Evolutionary conservation across 2,113 vertebrate species (phyloP).

Genomic region (Ammodytes marinus): DNA sequence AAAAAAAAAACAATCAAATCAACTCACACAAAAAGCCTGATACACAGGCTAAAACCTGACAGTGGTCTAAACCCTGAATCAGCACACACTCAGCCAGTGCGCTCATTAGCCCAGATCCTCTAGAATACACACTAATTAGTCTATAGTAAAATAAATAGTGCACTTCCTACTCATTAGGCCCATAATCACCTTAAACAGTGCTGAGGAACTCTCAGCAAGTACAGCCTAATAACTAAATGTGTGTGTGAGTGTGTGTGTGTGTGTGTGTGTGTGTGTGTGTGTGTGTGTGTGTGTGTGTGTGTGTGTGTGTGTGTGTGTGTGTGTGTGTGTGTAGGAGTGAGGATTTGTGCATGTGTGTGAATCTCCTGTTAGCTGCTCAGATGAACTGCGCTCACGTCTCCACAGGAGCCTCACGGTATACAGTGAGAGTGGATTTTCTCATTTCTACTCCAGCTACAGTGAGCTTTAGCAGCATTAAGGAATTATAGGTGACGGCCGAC

Average conservation of each 20-base stretch:
- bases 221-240: slow-evolving; percentile 28
- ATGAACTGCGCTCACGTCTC: slow-evolving; percentile 48
- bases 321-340: slow-evolving; percentile 49
- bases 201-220: slow-evolving; percentile 49
- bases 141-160: slow-evolving; percentile 67
- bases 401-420: slow-evolving; percentile 37
- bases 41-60: slow-evolving; percentile 54
- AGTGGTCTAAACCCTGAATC: slow-evolving; percentile 65
- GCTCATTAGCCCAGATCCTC: slow-evolving; percentile 72
- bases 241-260: slow-evolving; percentile 11
- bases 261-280: not conserved
- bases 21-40: slow-evolving; percentile 42
- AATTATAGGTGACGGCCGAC: slow-evolving; percentile 67
- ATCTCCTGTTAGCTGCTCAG: slow-evolving; percentile 51
- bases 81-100: slow-evolving; percentile 64
- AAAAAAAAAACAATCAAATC: slow-evolving; percentile 28
- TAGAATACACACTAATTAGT: slow-evolving; percentile 76
- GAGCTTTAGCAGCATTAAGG: slow-evolving; percentile 73
- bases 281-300: no score
- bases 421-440: slow-evolving; percentile 60
- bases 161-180: slow-evolving; percentile 78
- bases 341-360: slow-evolving; percentile 58
- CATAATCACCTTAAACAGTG: slow-evolving; percentile 78
- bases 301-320: slow-evolving; percentile 43
- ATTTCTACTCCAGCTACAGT: slow-evolving; percentile 53